Evolutionary conservation across 2,113 vertebrate genomes (phyloP).

Genomic region (Baryphthengus martii): DNA sequence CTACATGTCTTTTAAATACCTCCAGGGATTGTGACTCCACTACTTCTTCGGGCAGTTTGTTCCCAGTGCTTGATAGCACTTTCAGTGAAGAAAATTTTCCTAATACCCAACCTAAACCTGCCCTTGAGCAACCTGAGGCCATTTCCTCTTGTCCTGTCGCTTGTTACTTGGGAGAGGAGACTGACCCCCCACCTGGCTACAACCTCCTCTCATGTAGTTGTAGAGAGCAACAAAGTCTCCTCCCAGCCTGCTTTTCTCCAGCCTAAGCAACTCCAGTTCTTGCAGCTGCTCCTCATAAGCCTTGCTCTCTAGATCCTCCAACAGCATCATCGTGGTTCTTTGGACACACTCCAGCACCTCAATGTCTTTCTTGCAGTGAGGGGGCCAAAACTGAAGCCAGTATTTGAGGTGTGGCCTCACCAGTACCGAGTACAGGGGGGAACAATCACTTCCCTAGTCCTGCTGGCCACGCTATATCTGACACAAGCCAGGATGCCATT

Average conservation of each 20-base stretch:
- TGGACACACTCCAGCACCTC: background rate
- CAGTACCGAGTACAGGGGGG: rapidly evolving
- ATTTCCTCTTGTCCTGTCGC: background rate
- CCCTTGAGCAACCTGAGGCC: rapidly evolving
- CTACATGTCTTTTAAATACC: background rate
- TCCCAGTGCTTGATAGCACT: background rate
- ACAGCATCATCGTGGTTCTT: background rate
- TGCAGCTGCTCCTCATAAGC: rapidly evolving
- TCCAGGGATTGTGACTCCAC: background rate
- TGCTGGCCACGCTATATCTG: background rate
- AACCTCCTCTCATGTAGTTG: background rate
- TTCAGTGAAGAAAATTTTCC: background rate
- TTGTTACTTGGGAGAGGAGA: background rate
- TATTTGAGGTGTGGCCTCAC: rapidly evolving
- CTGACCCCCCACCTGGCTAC: rapidly evolving
- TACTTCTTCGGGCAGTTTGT: background rate
- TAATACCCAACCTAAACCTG: background rate
- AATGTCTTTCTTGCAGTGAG: background rate
- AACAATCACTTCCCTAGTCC: background rate
- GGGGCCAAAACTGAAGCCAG: background rate
- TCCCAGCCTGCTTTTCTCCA: background rate
- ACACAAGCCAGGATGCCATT: background rate
- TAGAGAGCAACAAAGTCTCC: rapidly evolving
- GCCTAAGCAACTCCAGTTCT: background rate
- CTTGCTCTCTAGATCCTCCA: background rate